phyloP scores from a whole-genome alignment of 1,140 invertebrate genomes.

The Reticulitermes speratus region DNA sequence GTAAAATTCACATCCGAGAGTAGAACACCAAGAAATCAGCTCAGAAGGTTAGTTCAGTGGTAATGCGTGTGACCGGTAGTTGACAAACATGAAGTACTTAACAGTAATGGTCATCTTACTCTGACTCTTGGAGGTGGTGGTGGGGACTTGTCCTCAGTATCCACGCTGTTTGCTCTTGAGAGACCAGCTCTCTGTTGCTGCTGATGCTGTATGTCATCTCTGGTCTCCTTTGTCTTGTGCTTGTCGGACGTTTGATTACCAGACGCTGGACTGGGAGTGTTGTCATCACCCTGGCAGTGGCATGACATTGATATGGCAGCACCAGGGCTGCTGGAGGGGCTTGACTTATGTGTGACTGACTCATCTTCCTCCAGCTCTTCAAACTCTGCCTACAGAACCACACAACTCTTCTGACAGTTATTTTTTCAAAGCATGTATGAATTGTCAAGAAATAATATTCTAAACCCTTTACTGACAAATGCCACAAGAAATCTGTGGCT shows the following conservation, averaged over 20 bases:
- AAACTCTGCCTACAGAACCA: slow-evolving; percentile 21
- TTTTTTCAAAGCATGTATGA: too few species aligned
- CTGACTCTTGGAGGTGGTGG: slow-evolving; percentile 15
- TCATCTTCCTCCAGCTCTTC: slow-evolving; percentile 24
- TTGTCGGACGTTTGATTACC: not conserved
- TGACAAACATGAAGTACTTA: too few species aligned
- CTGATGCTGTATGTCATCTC: not conserved
- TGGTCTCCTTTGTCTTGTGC: not conserved
- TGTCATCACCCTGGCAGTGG: not conserved
- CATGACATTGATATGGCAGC: not conserved
- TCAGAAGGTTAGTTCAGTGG: too few species aligned
- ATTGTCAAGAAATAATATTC: too few species aligned
- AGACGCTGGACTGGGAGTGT: not conserved
- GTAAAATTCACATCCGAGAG: too few species aligned
- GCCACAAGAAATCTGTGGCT: too few species aligned
- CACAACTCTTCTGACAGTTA: not conserved
- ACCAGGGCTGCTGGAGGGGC: not conserved
- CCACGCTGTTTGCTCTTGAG: not conserved
- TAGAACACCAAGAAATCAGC: too few species aligned
- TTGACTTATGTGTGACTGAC: not conserved
- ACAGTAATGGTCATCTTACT: not conserved
- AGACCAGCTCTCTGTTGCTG: not conserved
- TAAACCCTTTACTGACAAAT: too few species aligned
- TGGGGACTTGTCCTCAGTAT: slow-evolving; percentile 11
- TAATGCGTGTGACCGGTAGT: too few species aligned